Conservation (phyloP, 2,113 vertebrate genomes). For the Poeciliopsis retropinna region DNA sequence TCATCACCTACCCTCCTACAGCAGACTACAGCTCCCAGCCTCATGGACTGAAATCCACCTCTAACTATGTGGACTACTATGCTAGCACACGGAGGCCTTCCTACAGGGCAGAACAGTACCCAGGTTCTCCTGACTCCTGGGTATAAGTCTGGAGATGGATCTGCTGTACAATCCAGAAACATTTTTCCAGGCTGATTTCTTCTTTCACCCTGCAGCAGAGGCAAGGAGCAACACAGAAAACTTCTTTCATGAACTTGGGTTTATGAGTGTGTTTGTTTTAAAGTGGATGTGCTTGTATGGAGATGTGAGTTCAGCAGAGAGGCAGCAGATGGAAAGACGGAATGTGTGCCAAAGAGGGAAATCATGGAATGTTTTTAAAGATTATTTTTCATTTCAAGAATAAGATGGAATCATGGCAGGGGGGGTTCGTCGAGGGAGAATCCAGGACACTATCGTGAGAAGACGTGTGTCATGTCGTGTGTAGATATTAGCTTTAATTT, state of each 20-base stretch:
- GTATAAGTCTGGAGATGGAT: slow-evolving; percentile 80
- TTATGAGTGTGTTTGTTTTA: slow-evolving; percentile 66
- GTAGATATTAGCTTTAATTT: slow-evolving; percentile 87
- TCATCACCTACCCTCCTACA: slow-evolving; percentile 88
- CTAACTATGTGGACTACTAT: slow-evolving; percentile 98
- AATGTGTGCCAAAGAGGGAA: slow-evolving; percentile 88
- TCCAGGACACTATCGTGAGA: slow-evolving; percentile 37
- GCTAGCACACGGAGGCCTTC: slow-evolving; percentile 92
- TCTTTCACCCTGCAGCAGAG: slow-evolving; percentile 11
- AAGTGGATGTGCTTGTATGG: slow-evolving; percentile 64
- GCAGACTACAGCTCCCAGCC: slow-evolving; percentile 87
- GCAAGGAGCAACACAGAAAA: slow-evolving; percentile 22
- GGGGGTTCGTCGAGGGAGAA: slow-evolving; percentile 2
- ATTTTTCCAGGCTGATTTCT: neutral
- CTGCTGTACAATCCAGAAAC: neutral
- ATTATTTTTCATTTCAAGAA: slow-evolving; percentile 53
- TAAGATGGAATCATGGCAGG: slow-evolving; percentile 63
- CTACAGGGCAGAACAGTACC: slow-evolving; percentile 94
- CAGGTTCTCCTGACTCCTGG: slow-evolving; percentile 97
- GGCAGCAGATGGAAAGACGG: slow-evolving; percentile 78
- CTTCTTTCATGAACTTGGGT: slow-evolving; percentile 72
- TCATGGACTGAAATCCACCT: slow-evolving; percentile 91
- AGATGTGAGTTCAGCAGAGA: slow-evolving; percentile 50
- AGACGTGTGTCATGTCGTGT: slow-evolving; percentile 74
- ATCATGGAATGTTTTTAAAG: slow-evolving; percentile 71